Percentiles rank a stretch among this genome's conserved stretches.
Evolutionary conservation across 2,113 vertebrate species (phyloP).

Genomic region (Salminus brasiliensis): DNA sequence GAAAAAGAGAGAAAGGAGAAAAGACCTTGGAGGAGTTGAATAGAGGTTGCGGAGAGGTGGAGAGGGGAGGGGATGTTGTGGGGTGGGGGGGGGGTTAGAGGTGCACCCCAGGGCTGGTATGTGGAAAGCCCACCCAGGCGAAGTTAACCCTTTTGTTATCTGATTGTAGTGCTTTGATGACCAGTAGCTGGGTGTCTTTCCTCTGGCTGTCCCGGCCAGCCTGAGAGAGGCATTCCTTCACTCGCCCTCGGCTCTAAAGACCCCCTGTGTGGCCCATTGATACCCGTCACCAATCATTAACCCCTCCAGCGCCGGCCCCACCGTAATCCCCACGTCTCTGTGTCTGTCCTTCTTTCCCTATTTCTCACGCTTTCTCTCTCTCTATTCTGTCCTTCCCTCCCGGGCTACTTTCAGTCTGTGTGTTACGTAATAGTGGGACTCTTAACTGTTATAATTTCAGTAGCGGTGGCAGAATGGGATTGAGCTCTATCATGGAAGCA

Average conservation of each 20-base stretch:
- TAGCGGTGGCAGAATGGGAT: neutral
- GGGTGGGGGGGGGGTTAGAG: conserved; percentile 8
- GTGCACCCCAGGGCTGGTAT: conserved; percentile 50
- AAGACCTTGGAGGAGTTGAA: conserved; percentile 5
- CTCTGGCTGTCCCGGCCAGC: conserved; percentile 20
- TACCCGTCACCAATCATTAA: conserved; percentile 60
- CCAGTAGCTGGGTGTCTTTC: conserved; percentile 68
- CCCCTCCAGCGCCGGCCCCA: conserved; percentile 34
- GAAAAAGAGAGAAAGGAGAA: neutral
- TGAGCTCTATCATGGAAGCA: neutral
- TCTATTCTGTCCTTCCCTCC: conserved; percentile 21
- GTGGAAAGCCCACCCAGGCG: conserved; percentile 72
- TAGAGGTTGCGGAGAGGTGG: too few relatives aligned
- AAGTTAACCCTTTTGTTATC: conserved; percentile 78
- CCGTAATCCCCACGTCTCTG: conserved; percentile 25
- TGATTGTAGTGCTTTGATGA: conserved; percentile 73
- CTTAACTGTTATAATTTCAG: neutral
- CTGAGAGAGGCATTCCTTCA: conserved; percentile 50
- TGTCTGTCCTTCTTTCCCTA: neutral
- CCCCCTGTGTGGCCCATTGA: conserved; percentile 62
- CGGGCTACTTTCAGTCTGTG: neutral
- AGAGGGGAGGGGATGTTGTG: too few relatives aligned
- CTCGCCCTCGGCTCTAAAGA: conserved; percentile 2
- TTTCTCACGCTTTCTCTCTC: conserved; percentile 21
- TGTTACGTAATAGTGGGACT: neutral